Conservation (phyloP, 2,888 invertebrate species). For the Chloroclysta siterata region DNA sequence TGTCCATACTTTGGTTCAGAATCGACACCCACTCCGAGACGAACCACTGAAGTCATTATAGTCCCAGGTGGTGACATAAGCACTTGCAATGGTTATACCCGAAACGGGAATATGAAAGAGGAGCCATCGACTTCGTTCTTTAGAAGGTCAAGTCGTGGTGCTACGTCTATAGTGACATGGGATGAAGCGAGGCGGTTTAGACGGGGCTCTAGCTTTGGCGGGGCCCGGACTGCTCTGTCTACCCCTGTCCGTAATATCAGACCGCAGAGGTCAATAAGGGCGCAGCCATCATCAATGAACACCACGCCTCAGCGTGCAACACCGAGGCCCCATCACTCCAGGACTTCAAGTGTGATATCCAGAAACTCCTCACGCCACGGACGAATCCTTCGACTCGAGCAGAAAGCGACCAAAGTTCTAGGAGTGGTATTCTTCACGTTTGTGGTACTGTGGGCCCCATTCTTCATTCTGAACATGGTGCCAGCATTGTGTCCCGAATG, state of each 20-base stretch:
- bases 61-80: constrained; percentile 83
- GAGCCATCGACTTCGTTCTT: constrained; percentile 78
- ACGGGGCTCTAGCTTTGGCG: constrained; percentile 89
- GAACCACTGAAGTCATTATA: constrained; percentile 80
- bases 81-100: constrained; percentile 70
- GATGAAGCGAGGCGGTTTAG: constrained; percentile 86
- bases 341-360: constrained; percentile 92
- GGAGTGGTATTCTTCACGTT: constrained; percentile 98
- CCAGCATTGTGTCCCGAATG: constrained; percentile 93
- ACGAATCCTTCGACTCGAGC: constrained; percentile 93
- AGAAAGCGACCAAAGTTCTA: constrained; percentile 97
- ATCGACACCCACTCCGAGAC: constrained; percentile 81
- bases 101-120: constrained; percentile 69
- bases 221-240: constrained; percentile 86
- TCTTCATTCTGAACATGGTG: constrained; percentile 95
- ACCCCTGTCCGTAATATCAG: constrained; percentile 76
- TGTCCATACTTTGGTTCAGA: constrained; percentile 92
- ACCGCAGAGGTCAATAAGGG: constrained; percentile 67
- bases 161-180: constrained; percentile 92
- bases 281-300: constrained; percentile 64
- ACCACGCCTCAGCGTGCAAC: constrained; percentile 77
- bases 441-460: constrained; percentile 97
- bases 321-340: constrained; percentile 89
- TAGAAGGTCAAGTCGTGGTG: constrained; percentile 84
- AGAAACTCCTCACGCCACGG: constrained; percentile 93